A percentile compares a stretch with the other conserved stretches of the same genome.
Evolutionary conservation across 2,797 vertebrate species (phyloP).

Genomic region (Rhadinocentrus ornatus): DNA sequence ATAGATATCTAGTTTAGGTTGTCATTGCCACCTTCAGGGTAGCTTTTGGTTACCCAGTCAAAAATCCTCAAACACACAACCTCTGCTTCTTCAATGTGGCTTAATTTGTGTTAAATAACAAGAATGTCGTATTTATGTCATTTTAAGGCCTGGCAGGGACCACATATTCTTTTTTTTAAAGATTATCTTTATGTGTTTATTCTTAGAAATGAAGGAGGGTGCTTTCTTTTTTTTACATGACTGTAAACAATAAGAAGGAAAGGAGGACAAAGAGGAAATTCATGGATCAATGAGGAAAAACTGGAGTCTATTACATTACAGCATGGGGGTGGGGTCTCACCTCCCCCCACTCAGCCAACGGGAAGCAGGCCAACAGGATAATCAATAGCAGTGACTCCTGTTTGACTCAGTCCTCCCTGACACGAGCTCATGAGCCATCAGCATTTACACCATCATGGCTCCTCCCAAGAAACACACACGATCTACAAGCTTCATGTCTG

Average conservation of each 20-base stretch:
- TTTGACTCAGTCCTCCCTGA: conserved; percentile 43
- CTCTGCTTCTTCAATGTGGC: not conserved
- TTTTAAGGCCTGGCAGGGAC: not conserved
- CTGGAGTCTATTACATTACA: conserved; percentile 47
- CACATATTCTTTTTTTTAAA: not conserved
- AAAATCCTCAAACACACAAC: not conserved
- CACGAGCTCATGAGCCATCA: conserved; percentile 27
- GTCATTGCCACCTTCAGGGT: too few species aligned
- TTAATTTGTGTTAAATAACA: not conserved
- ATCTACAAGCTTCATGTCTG: not conserved
- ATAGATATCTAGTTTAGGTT: too few species aligned
- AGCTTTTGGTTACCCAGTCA: too few species aligned
- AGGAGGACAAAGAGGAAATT: conserved; percentile 37
- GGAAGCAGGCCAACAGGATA: conserved; percentile 65
- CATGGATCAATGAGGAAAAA: conserved; percentile 23
- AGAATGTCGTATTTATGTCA: not conserved
- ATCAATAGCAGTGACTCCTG: conserved; percentile 77
- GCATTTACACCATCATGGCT: conserved; percentile 8
- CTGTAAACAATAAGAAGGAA: conserved; percentile 2
- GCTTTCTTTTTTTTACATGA: not conserved
- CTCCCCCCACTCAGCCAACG: conserved; percentile 74
- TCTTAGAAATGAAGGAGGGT: not conserved
- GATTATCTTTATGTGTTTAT: not conserved
- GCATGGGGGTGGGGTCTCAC: conserved; percentile 61
- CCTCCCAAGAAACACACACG: conserved; percentile 7